Percentiles rank a stretch among this genome's conserved stretches.
Evolutionary conservation across 2,113 vertebrate species (phyloP).

Genomic region (Albula goreensis): DNA sequence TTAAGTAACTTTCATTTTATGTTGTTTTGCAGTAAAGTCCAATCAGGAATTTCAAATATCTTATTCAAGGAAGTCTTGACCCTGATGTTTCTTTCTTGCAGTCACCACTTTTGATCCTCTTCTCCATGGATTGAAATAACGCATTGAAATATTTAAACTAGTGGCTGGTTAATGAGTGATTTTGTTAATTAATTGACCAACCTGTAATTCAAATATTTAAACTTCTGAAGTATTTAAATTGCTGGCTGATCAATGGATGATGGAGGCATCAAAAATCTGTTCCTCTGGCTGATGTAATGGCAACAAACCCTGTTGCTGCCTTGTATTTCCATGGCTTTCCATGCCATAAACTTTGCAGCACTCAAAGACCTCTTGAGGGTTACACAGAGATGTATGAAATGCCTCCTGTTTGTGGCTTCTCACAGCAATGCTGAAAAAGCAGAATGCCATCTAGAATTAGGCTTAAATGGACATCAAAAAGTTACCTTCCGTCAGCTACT

Average conservation of each 20-base stretch:
- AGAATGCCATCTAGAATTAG: constrained; percentile 47
- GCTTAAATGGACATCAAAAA: constrained; percentile 9
- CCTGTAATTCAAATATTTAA: no score
- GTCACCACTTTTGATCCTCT: not conserved
- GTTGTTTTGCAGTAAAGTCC: no score
- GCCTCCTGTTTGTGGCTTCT: constrained; percentile 43
- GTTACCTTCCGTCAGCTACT: constrained; percentile 16
- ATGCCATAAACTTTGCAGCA: constrained; percentile 16
- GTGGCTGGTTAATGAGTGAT: not conserved
- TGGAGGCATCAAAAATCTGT: not conserved
- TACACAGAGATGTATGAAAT: constrained; percentile 42
- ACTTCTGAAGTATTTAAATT: no score
- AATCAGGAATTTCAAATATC: no score
- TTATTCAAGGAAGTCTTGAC: no score
- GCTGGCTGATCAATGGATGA: no score
- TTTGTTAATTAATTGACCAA: not conserved
- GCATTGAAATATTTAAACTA: no score
- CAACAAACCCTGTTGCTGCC: not conserved
- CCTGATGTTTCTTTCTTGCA: not conserved
- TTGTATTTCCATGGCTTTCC: constrained; percentile 30
- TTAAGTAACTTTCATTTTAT: no score
- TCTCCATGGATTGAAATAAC: not conserved
- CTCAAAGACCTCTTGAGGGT: constrained; percentile 22
- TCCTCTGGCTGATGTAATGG: not conserved
- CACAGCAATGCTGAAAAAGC: constrained; percentile 42